phyloP scores from a whole-genome alignment of 2,888 invertebrate species.

The Tenthredo notha region DNA sequence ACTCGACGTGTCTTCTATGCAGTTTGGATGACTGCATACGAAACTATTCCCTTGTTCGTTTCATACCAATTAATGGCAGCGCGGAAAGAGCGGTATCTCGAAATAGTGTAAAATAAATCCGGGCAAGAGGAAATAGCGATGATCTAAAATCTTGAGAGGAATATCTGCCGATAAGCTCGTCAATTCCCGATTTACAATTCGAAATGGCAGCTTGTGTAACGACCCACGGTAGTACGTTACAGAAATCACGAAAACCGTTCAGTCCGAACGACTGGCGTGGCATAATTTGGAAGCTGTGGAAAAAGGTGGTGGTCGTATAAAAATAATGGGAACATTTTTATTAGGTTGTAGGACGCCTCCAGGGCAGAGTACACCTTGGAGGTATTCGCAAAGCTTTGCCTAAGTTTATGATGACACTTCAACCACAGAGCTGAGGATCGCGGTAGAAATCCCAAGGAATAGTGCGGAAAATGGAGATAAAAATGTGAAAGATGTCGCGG shows the following conservation, averaged over 20 bases:
- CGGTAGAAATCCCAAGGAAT: conserved; percentile 17
- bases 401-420: conserved; percentile 43
- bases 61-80: neutral
- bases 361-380: conserved; percentile 13
- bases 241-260: neutral
- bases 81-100: neutral
- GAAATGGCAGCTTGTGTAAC: neutral
- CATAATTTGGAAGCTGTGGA: conserved; percentile 16
- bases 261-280: conserved; percentile 6
- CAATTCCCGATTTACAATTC: neutral
- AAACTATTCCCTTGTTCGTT: neutral
- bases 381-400: conserved; percentile 30
- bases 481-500: conserved; percentile 34
- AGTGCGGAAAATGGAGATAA: conserved; percentile 33
- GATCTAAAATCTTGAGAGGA: neutral
- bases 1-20: neutral
- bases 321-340: conserved; percentile 51
- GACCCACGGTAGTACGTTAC: neutral
- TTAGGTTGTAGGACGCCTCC: conserved; percentile 33
- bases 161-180: neutral
- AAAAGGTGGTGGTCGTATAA: conserved; percentile 44
- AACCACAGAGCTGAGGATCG: conserved; percentile 27
- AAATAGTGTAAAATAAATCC: neutral
- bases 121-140: neutral
- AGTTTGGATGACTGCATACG: neutral